phyloP scores from a whole-genome alignment of 2,888 invertebrate genomes.

The Eupeodes latifasciatus region DNA sequence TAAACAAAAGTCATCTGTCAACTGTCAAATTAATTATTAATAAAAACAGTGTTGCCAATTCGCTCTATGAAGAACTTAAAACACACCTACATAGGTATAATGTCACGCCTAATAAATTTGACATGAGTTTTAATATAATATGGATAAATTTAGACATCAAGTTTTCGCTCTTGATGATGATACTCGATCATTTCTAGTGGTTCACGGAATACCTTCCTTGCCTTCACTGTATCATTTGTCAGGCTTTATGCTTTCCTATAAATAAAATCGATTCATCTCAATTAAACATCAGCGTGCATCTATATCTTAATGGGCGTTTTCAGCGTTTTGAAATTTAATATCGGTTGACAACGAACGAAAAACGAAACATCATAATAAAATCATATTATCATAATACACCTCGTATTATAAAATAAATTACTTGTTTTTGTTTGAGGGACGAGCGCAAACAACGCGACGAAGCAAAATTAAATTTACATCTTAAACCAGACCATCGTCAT shows the following conservation, averaged over 20 bases:
- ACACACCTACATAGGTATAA: neutral
- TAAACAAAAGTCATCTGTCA: too few species aligned
- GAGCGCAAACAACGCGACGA: too few species aligned
- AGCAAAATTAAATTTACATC: conserved; percentile 11
- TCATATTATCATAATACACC: neutral
- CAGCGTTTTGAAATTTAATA: conserved; percentile 28
- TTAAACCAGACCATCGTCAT: conserved; percentile 2
- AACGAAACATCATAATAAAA: conserved; percentile 2
- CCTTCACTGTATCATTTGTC: neutral
- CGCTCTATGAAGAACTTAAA: too few species aligned
- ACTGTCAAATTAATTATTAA: too few species aligned
- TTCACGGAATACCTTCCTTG: neutral
- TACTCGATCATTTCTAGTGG: neutral
- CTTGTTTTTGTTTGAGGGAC: conserved; percentile 23
- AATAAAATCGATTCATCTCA: conserved; percentile 5
- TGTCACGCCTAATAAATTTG: neutral
- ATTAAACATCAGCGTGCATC: conserved; percentile 12
- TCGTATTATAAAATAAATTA: neutral
- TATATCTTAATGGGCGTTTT: conserved; percentile 56
- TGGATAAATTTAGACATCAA: too few species aligned
- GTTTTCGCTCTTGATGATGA: neutral
- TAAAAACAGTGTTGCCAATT: too few species aligned
- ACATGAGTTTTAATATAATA: neutral
- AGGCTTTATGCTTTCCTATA: neutral
- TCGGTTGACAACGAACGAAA: conserved; percentile 17